Percentiles rank a stretch among this genome's conserved stretches.
Conservation (phyloP, 1,140 invertebrate species). For the Pogonomyrmex californicus region DNA sequence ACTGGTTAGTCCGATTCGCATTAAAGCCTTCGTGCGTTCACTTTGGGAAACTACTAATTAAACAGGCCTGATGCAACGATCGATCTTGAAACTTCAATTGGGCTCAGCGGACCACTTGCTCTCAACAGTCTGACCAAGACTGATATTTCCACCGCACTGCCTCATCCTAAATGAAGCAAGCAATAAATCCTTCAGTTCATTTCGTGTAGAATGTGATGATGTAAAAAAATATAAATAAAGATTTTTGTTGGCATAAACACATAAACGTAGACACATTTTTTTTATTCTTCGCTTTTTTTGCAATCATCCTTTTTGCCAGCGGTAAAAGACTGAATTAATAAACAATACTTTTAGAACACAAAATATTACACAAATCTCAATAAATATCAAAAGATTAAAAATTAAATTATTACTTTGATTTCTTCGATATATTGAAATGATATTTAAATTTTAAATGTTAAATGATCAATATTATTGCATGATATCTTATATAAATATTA, state of each 20-base stretch:
- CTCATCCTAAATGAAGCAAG: background rate
- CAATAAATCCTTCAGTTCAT: conserved; percentile 2
- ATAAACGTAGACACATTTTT: background rate
- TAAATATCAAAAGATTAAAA: background rate
- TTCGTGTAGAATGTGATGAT: background rate
- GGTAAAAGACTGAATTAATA: background rate
- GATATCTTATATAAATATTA: background rate
- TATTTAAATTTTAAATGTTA: background rate
- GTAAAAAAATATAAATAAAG: background rate
- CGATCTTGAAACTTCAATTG: conserved; percentile 25
- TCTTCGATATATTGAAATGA: background rate
- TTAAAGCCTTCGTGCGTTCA: conserved; percentile 17
- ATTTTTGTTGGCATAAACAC: background rate
- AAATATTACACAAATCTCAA: background rate
- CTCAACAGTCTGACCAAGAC: conserved; percentile 2
- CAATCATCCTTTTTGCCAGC: background rate
- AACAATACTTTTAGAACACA: background rate
- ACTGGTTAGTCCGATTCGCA: background rate
- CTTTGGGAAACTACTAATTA: conserved; percentile 24
- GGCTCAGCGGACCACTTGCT: background rate
- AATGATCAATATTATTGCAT: background rate
- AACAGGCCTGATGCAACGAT: background rate
- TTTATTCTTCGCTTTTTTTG: background rate
- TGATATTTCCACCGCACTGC: background rate
- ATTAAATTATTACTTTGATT: background rate